phyloP scores from a whole-genome alignment of 2,113 vertebrate genomes.

The Sander vitreus region DNA sequence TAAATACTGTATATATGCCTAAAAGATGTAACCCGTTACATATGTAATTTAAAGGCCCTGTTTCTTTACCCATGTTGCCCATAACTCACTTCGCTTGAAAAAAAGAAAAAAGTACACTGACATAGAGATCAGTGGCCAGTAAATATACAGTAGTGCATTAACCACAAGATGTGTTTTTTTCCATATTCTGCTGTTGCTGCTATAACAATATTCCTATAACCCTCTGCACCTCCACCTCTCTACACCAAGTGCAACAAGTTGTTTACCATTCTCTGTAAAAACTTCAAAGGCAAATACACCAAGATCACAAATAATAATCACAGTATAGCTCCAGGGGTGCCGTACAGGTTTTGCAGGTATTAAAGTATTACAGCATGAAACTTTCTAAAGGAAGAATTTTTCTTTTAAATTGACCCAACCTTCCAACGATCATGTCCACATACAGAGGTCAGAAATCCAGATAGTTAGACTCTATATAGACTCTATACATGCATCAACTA shows the following conservation, averaged over 20 bases:
- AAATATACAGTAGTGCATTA: not conserved
- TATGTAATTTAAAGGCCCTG: not conserved
- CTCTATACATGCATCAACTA: not conserved
- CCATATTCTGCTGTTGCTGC: not conserved
- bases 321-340: not conserved
- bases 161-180: not conserved
- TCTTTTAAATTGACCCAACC: not conserved
- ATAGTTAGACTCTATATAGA: too few relatives aligned
- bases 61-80: not conserved
- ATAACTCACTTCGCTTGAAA: not conserved
- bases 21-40: not conserved
- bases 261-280: not conserved
- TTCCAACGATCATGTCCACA: not conserved
- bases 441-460: not conserved
- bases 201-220: not conserved
- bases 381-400: too few relatives aligned
- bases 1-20: not conserved
- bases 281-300: not conserved
- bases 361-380: not conserved
- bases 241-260: conserved; percentile 8
- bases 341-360: too few relatives aligned
- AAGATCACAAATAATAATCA: not conserved
- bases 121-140: too few relatives aligned
- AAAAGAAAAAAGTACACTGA: too few relatives aligned
- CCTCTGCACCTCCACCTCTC: not conserved